These are phyloP conservation scores for Electrophaes corylata DNA, from an alignment of 2,888 invertebrate genomes.

Conservation along the genomic window DNA sequence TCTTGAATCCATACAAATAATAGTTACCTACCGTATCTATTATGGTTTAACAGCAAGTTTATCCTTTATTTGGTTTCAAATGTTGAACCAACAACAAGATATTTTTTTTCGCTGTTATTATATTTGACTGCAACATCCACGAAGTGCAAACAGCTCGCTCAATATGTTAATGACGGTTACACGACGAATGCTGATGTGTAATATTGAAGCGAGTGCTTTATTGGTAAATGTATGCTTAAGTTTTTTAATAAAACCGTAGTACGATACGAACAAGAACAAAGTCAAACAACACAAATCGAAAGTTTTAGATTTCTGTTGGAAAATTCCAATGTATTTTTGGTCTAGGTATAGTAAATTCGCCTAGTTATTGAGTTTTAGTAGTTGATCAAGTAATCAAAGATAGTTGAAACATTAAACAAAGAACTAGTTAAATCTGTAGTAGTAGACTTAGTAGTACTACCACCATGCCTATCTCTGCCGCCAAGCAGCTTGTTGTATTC, in stretches of 20 bases:
- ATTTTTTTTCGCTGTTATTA: not conserved
- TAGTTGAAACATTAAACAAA: too few species aligned
- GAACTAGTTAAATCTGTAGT: too few species aligned
- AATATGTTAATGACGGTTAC: constrained; percentile 76
- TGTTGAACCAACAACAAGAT: not conserved
- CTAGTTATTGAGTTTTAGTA: too few species aligned
- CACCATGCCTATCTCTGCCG: too few species aligned
- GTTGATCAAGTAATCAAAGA: too few species aligned
- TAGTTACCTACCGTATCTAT: too few species aligned
- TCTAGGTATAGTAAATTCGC: not conserved
- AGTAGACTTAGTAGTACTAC: too few species aligned
- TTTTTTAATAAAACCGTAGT: constrained; percentile 35
- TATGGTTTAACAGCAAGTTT: too few species aligned
- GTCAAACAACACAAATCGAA: not conserved
- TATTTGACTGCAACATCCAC: constrained; percentile 20
- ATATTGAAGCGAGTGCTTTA: constrained; percentile 51
- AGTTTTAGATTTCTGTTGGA: not conserved
- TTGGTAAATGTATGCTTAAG: constrained; percentile 54
- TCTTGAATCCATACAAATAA: too few species aligned
- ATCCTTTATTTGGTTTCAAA: too few species aligned
- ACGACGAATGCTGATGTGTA: constrained; percentile 67
- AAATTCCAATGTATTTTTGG: not conserved
- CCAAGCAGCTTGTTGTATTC: too few species aligned
- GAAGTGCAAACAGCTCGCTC: constrained; percentile 48
- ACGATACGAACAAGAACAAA: not conserved